phyloP scores from a whole-genome alignment of 2,888 invertebrate genomes.

The Caenorhabditis sp. region DNA sequence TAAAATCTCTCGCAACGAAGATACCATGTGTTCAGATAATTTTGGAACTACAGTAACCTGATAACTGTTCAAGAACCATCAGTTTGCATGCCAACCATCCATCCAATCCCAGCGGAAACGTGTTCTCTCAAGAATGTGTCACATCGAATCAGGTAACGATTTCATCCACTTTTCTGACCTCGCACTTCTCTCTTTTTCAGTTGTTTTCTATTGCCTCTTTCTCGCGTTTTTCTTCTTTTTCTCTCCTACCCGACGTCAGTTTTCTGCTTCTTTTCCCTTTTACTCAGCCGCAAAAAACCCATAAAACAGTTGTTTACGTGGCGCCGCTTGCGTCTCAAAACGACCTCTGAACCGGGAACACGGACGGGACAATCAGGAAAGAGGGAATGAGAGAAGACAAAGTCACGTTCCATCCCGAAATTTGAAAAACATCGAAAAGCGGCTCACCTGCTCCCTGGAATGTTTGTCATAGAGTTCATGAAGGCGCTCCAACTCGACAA shows the following conservation, averaged over 20 bases:
- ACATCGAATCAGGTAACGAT: conserved; percentile 54
- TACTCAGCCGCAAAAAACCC: conserved; percentile 43
- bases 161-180: conserved; percentile 40
- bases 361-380: neutral
- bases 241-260: conserved; percentile 18
- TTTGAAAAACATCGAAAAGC: neutral
- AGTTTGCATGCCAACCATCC: neutral
- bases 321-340: conserved; percentile 16
- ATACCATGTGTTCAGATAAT: too few relatives aligned
- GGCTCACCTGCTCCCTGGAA: conserved; percentile 50
- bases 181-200: conserved; percentile 5
- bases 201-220: conserved; percentile 21
- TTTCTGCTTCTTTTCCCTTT: too few relatives aligned
- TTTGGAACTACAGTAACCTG: neutral
- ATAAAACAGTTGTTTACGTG: conserved; percentile 56
- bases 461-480: conserved; percentile 53
- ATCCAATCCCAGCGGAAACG: conserved; percentile 14
- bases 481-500: conserved; percentile 52
- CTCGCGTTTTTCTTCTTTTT: conserved; percentile 6
- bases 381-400: conserved; percentile 5
- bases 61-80: conserved; percentile 43
- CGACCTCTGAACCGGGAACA: conserved; percentile 38
- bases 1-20: too few relatives aligned
- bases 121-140: conserved; percentile 45
- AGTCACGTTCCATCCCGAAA: conserved; percentile 26